phyloP scores from a whole-genome alignment of 1,140 invertebrate genomes.

The Drosophila melanica region DNA sequence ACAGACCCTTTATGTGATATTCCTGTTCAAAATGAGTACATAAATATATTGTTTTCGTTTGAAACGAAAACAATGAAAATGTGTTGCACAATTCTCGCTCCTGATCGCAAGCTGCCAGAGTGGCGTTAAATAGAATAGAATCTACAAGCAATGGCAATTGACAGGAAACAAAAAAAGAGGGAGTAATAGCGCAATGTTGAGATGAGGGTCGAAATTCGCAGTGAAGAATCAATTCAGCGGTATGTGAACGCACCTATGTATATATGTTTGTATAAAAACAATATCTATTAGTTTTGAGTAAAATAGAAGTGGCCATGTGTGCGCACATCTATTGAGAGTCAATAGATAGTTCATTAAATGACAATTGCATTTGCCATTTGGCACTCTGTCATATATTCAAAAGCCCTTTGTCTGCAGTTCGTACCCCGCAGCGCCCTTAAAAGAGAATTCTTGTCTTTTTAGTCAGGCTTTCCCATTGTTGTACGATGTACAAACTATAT shows the following conservation, averaged over 20 bases:
- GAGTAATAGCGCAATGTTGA: conserved; percentile 21
- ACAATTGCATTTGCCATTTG: conserved; percentile 52
- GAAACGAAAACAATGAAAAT: conserved; percentile 16
- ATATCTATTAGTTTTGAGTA: conserved; percentile 20
- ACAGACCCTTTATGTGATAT: neutral
- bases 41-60: neutral
- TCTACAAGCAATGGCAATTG: conserved; percentile 13
- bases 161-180: conserved; percentile 20
- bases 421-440: conserved; percentile 35
- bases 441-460: neutral
- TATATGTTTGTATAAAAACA: conserved; percentile 4
- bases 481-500: neutral
- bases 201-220: conserved; percentile 33
- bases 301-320: neutral
- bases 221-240: neutral
- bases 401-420: conserved; percentile 37
- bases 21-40: neutral
- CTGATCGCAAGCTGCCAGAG: conserved; percentile 10
- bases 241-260: neutral
- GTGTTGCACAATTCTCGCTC: conserved; percentile 8
- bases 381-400: conserved; percentile 28
- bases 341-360: conserved; percentile 63
- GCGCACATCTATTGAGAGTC: conserved; percentile 37
- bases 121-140: conserved; percentile 14
- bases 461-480: neutral